Conservation (phyloP, 2,888 invertebrate genomes). For the Pseudococcus viburni region DNA sequence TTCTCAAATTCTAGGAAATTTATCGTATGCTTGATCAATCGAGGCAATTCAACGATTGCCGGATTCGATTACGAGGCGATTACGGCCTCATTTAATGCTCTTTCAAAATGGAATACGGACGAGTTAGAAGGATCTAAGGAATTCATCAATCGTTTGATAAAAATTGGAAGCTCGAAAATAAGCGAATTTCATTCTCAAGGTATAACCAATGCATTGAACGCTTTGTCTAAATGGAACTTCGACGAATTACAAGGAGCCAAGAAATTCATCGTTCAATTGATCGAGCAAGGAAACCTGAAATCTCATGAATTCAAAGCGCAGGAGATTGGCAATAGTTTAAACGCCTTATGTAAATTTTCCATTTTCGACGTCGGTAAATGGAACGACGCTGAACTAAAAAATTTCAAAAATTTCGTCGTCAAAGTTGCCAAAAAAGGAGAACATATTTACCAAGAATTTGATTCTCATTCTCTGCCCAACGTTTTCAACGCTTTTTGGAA, state of each 20-base stretch:
- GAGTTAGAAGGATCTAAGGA: background rate
- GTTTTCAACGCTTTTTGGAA: too few relatives aligned
- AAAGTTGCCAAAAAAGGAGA: too few relatives aligned
- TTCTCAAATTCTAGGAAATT: background rate
- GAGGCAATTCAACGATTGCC: background rate
- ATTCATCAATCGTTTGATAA: background rate
- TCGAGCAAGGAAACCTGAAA: background rate
- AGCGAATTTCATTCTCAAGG: background rate
- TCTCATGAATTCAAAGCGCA: background rate
- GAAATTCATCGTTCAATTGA: background rate
- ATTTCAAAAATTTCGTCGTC: background rate
- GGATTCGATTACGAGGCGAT: background rate
- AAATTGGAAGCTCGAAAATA: background rate
- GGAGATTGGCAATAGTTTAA: background rate
- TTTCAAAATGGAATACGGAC: background rate
- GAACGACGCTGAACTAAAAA: background rate
- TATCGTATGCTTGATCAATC: background rate
- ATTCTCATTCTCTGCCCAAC: too few relatives aligned
- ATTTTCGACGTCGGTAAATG: background rate
- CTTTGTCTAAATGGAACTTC: background rate
- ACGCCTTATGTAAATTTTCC: background rate
- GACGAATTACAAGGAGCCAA: background rate
- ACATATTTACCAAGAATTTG: too few relatives aligned
- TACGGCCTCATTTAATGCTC: background rate
- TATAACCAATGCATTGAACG: background rate